Conservation (phyloP, 2,888 invertebrate genomes). For the Ophion ventricosus region DNA sequence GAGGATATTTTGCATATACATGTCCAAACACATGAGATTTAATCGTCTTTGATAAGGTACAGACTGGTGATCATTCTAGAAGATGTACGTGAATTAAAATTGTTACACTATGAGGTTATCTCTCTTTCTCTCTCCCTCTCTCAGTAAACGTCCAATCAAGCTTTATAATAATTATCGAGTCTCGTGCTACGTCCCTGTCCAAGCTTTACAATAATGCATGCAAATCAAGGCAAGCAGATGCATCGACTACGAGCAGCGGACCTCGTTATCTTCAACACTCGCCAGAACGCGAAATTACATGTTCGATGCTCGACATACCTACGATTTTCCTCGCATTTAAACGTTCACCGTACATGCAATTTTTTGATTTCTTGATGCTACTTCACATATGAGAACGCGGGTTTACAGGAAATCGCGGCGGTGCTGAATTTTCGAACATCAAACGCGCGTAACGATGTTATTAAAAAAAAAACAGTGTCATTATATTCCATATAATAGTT, state of each 20-base stretch:
- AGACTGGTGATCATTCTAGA: slow-evolving; percentile 34
- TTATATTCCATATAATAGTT: no score
- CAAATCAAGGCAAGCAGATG: slow-evolving; percentile 33
- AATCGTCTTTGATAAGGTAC: slow-evolving; percentile 61
- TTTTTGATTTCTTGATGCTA: no score
- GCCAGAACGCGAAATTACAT: slow-evolving; percentile 12
- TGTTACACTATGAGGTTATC: slow-evolving; percentile 7
- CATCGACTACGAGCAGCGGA: neutral
- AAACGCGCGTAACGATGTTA: no score
- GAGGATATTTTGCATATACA: neutral
- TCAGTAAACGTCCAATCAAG: slow-evolving; percentile 58
- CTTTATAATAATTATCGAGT: slow-evolving; percentile 62
- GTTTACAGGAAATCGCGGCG: no score
- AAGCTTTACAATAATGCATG: slow-evolving; percentile 25
- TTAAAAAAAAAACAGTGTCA: no score
- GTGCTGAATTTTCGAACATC: no score
- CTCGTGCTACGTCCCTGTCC: slow-evolving; percentile 40
- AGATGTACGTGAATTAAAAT: slow-evolving; percentile 20
- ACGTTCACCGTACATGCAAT: no score
- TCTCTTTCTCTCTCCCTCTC: slow-evolving; percentile 21
- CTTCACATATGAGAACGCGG: no score
- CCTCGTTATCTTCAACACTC: slow-evolving; percentile 44
- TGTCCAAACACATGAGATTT: slow-evolving; percentile 31
- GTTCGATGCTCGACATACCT: slow-evolving; percentile 18
- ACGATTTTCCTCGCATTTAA: slow-evolving; percentile 16